These are phyloP conservation scores for Cyprinella venusta DNA, from an alignment of 2,797 vertebrate species.

Conservation along the genomic window DNA sequence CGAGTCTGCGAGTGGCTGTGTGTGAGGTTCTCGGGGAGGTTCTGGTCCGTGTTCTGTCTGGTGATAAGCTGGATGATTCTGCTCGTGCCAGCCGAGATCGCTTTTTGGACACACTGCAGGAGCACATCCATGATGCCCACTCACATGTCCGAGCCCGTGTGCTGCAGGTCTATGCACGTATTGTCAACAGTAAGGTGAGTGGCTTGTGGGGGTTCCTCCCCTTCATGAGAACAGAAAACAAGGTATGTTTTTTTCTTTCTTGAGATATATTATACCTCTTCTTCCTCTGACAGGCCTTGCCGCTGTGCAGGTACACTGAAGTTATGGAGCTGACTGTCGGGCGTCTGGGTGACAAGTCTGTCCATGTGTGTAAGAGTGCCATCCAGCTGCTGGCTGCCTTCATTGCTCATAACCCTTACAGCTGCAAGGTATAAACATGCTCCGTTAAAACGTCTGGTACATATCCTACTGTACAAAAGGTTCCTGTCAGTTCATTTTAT, in stretches of 20 bases:
- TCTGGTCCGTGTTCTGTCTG: constrained; percentile 86
- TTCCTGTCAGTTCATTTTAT: not conserved
- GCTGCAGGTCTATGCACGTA: constrained; percentile 87
- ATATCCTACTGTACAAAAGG: not conserved
- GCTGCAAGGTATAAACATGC: constrained; percentile 85
- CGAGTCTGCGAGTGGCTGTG: constrained; percentile 88
- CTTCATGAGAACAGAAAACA: not conserved
- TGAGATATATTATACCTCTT: not conserved
- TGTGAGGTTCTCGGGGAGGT: constrained; percentile 90
- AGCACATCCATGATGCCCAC: constrained; percentile 86
- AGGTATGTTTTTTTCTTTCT: not conserved
- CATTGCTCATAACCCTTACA: constrained; percentile 96
- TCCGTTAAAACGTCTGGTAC: not conserved
- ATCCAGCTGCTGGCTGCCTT: constrained; percentile 93
- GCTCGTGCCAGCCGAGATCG: constrained; percentile 86
- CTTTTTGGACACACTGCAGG: constrained; percentile 89
- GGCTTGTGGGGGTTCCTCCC: not conserved
- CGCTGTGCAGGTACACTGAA: constrained; percentile 86
- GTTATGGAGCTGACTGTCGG: constrained; percentile 89
- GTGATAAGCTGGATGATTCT: constrained; percentile 85
- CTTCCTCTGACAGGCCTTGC: constrained; percentile 82
- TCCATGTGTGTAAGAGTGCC: constrained; percentile 91
- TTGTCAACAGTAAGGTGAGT: constrained; percentile 89
- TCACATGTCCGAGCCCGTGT: constrained; percentile 89
- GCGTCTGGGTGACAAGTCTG: constrained; percentile 91